Percentiles rank a stretch among this genome's conserved stretches.
phyloP scores from a whole-genome alignment of 2,113 vertebrate species.

The Thinocorus orbignyianus region DNA sequence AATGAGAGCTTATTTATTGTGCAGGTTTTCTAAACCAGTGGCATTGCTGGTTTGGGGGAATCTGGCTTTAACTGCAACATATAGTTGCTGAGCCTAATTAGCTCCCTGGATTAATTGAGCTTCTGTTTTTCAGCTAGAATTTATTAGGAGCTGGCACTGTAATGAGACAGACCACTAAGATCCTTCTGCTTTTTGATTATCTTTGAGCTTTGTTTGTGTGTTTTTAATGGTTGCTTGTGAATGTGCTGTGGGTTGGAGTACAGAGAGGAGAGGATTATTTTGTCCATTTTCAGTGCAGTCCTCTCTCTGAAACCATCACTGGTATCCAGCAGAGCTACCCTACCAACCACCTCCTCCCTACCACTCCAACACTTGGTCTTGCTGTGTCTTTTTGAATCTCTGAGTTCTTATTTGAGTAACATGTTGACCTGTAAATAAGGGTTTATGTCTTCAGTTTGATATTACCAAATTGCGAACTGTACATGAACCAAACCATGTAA shows the following conservation, averaged over 20 bases:
- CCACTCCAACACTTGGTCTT: neutral
- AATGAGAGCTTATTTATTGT: neutral
- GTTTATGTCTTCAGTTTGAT: neutral
- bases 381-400: neutral
- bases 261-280: neutral
- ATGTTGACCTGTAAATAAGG: neutral
- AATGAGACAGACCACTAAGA: neutral
- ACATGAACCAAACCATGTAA: neutral
- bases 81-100: constrained; percentile 33
- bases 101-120: constrained; percentile 18
- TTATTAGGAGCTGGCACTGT: neutral
- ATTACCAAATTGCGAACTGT: neutral
- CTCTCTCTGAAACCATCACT: neutral
- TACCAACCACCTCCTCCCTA: neutral
- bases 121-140: constrained; percentile 13
- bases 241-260: neutral
- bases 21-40: neutral
- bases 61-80: neutral
- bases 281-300: neutral
- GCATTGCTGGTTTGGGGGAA: neutral
- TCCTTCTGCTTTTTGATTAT: neutral
- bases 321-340: neutral
- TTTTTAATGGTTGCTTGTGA: neutral
- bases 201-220: neutral
- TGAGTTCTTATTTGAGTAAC: neutral